These are phyloP conservation scores for Pollenia labialis DNA, from an alignment of 2,888 invertebrate genomes.

Conservation along the genomic window DNA sequence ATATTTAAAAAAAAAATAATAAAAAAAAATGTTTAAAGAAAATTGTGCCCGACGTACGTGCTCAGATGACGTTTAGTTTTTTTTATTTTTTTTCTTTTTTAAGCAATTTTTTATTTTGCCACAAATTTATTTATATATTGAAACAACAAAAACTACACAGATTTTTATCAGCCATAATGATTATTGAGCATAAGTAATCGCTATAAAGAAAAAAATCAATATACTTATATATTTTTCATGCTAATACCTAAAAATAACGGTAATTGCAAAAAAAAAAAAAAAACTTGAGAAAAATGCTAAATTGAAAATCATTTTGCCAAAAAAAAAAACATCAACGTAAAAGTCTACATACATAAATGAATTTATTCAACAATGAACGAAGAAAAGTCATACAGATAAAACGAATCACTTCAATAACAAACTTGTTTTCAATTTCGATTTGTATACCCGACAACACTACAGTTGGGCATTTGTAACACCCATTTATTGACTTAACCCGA, in stretches of 20 bases:
- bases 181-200: constrained; percentile 41
- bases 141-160: constrained; percentile 9
- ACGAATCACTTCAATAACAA: constrained; percentile 68
- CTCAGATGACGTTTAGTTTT: constrained; percentile 34
- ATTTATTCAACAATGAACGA: constrained; percentile 55
- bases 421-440: constrained; percentile 41
- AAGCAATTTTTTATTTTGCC: constrained; percentile 2
- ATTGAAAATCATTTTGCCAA: constrained; percentile 66
- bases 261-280: constrained; percentile 6
- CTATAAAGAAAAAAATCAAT: constrained; percentile 27
- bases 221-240: constrained; percentile 37
- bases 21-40: constrained; percentile 13
- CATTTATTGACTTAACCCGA: no score
- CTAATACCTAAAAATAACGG: constrained; percentile 56
- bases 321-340: constrained; percentile 33
- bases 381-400: constrained; percentile 32
- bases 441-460: no score
- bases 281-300: constrained; percentile 31
- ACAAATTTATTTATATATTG: background rate
- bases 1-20: background rate
- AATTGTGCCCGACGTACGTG: constrained; percentile 47
- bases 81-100: background rate
- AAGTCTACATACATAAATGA: constrained; percentile 47
- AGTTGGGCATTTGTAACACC: no score
- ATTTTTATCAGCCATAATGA: constrained; percentile 60